phyloP scores from a whole-genome alignment of 2,888 invertebrate species.

The Pyrrhosoma nymphula region DNA sequence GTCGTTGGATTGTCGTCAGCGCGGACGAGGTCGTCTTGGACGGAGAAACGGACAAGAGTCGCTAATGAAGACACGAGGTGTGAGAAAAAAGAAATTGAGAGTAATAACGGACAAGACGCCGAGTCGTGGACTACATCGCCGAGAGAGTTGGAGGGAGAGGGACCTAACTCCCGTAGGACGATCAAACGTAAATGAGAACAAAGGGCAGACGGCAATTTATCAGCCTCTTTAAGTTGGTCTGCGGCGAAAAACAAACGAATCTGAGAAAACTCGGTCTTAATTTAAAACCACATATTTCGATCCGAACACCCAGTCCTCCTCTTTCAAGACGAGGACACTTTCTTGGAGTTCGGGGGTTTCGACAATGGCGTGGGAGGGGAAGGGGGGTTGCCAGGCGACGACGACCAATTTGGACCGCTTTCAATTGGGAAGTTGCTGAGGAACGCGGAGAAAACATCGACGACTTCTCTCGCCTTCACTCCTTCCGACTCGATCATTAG shows the following conservation, averaged over 20 bases:
- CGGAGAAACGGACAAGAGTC: neutral
- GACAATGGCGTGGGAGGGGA: neutral
- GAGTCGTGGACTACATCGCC: neutral
- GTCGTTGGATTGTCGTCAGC: neutral
- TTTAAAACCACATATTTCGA: slow-evolving; percentile 25
- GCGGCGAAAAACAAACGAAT: neutral
- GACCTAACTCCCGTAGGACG: neutral
- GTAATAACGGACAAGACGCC: neutral
- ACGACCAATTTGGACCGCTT: slow-evolving; percentile 6
- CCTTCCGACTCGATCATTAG: neutral
- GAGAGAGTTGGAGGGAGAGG: neutral
- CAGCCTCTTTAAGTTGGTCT: neutral
- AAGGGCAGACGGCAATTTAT: neutral
- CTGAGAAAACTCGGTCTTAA: neutral
- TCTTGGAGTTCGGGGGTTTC: neutral
- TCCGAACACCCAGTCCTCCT: neutral
- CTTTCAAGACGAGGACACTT: neutral
- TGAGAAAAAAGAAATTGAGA: neutral
- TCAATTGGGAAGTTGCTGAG: neutral
- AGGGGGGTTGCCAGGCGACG: neutral
- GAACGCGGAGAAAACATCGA: neutral
- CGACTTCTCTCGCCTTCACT: neutral
- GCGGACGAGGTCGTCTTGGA: neutral
- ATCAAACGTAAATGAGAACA: neutral
- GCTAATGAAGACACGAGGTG: neutral